Percentiles rank a stretch among this genome's conserved stretches.
These are phyloP conservation scores for Drosophila neotestacea DNA, from an alignment of 2,888 invertebrate genomes.

Conservation along the genomic window DNA sequence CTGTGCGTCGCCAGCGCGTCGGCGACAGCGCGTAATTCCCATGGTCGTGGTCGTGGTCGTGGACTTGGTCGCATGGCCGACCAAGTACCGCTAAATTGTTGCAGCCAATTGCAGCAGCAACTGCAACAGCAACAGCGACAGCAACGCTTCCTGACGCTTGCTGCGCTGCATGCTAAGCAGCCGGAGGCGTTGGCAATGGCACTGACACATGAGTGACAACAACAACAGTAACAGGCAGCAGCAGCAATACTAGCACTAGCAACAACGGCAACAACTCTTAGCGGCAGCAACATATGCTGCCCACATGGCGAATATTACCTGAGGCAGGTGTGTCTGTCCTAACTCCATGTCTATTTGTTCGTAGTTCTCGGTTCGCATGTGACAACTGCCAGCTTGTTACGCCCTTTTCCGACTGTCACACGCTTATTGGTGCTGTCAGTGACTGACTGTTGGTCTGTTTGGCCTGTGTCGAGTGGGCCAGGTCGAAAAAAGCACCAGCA, in stretches of 20 bases:
- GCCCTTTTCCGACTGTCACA: constrained; percentile 73
- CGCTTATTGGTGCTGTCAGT: constrained; percentile 61
- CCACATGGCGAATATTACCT: constrained; percentile 55
- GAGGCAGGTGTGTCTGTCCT: constrained; percentile 67
- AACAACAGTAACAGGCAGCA: constrained; percentile 33
- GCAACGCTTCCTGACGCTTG: constrained; percentile 63
- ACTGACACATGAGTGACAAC: constrained; percentile 69
- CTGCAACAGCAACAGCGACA: constrained; percentile 13
- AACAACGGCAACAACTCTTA: constrained; percentile 8
- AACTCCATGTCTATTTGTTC: constrained; percentile 34
- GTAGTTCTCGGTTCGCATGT: constrained; percentile 26
- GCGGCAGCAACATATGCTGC: constrained; percentile 46
- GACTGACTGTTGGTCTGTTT: constrained; percentile 25
- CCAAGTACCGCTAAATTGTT: constrained; percentile 77
- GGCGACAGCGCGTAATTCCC: constrained; percentile 64
- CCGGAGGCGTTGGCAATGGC: constrained; percentile 64
- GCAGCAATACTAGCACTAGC: constrained; percentile 20
- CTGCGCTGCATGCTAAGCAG: constrained; percentile 81
- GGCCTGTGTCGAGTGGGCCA: constrained; percentile 34
- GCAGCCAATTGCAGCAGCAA: constrained; percentile 55
- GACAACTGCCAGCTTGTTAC: constrained; percentile 67
- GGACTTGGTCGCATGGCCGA: constrained; percentile 43
- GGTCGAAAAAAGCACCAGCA: neutral
- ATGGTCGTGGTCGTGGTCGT: constrained; percentile 55
- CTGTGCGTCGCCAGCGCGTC: constrained; percentile 34